A percentile compares a stretch with the other conserved stretches of the same genome.
phyloP scores from a whole-genome alignment of 30 jellyfish, hydroid and myxozoan genomes.

The Chrysaora quinquecirrha region DNA sequence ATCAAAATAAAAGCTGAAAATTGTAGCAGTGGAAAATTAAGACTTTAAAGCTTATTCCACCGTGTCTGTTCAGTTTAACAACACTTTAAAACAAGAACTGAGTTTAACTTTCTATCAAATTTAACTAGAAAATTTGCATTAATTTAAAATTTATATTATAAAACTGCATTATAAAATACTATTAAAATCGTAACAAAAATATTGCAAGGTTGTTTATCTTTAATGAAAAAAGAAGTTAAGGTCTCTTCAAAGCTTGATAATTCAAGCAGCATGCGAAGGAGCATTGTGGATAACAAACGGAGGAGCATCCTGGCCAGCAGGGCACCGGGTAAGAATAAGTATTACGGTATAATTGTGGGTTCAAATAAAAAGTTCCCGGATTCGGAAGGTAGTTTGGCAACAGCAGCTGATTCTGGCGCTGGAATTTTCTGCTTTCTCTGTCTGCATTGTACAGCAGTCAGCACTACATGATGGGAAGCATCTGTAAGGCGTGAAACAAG shows the following conservation, averaged over 20 bases:
- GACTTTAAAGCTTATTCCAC: too few species aligned
- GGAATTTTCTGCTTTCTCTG: neutral
- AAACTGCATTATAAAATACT: too few species aligned
- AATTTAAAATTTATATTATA: too few species aligned
- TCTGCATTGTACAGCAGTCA: constrained; percentile 25
- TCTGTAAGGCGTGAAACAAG: constrained; percentile 30
- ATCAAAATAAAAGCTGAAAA: too few species aligned
- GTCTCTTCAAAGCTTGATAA: neutral
- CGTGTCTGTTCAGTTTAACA: too few species aligned
- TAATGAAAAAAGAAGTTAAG: too few species aligned
- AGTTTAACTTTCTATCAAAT: too few species aligned
- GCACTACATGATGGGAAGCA: constrained; percentile 40
- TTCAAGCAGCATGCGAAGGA: constrained; percentile 38
- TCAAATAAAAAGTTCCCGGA: neutral
- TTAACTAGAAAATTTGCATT: too few species aligned
- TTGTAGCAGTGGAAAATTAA: too few species aligned
- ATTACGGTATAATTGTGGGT: neutral
- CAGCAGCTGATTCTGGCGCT: neutral
- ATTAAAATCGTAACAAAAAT: too few species aligned
- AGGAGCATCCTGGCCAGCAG: constrained; percentile 65
- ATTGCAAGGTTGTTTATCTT: too few species aligned
- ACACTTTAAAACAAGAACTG: too few species aligned
- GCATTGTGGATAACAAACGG: constrained; percentile 54
- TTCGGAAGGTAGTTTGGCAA: neutral
- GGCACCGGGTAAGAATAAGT: constrained; percentile 21